Conservation (phyloP, 2,797 vertebrate species). For the Trichosurus vulpecula region DNA sequence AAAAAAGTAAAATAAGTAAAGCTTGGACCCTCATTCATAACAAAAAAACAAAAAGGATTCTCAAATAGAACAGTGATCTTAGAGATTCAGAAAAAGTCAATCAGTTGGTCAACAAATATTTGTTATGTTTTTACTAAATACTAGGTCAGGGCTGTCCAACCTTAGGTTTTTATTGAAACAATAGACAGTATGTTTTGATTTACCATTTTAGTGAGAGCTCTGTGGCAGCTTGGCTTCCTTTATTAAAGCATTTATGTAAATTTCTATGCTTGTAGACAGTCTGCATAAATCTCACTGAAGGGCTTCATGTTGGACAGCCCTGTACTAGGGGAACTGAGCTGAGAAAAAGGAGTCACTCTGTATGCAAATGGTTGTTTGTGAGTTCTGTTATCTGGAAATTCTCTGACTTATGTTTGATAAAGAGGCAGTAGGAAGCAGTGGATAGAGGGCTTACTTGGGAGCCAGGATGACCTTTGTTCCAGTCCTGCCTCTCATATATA, state of each 20-base stretch:
- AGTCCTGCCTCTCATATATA: neutral
- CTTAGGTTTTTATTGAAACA: too few species aligned
- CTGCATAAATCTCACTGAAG: too few species aligned
- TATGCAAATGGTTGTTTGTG: neutral
- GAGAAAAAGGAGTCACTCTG: neutral
- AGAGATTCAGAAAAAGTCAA: neutral
- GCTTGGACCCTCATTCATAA: neutral
- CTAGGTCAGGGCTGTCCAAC: too few species aligned
- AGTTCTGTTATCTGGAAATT: neutral
- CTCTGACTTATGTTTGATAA: neutral
- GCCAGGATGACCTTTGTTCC: neutral
- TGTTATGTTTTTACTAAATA: neutral
- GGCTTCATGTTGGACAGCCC: too few species aligned
- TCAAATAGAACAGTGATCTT: neutral
- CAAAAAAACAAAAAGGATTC: neutral
- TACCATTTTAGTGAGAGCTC: too few species aligned
- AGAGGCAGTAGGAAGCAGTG: neutral
- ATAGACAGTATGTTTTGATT: too few species aligned
- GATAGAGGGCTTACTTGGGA: neutral
- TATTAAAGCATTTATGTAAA: too few species aligned
- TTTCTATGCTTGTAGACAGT: too few species aligned
- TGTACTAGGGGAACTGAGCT: rapidly evolving
- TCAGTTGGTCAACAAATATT: neutral
- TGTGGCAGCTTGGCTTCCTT: too few species aligned
- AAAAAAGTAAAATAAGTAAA: neutral